Conservation (phyloP, 2,888 invertebrate genomes). For the Erebia palarica region DNA sequence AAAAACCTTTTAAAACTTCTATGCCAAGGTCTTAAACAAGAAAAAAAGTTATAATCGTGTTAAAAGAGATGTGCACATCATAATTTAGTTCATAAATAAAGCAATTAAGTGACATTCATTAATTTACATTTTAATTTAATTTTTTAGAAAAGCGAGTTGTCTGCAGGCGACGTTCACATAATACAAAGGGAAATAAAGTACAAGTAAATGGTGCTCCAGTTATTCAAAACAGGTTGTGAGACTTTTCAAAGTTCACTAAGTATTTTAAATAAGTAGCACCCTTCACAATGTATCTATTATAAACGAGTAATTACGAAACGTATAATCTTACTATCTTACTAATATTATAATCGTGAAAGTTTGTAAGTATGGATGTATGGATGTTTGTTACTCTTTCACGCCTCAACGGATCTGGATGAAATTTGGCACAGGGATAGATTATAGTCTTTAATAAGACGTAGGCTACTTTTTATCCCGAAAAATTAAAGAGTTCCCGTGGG, state of each 20-base stretch:
- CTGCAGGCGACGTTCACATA: constrained; percentile 7
- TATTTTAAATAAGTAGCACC: background rate
- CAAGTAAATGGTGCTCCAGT: background rate
- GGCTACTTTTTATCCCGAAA: too few relatives aligned
- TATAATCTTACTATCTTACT: too few relatives aligned
- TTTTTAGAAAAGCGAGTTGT: constrained; percentile 17
- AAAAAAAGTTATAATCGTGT: background rate
- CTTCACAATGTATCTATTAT: background rate
- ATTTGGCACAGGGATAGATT: too few relatives aligned
- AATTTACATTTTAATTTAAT: constrained; percentile 21
- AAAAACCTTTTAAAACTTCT: too few relatives aligned
- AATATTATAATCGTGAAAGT: too few relatives aligned
- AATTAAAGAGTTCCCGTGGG: too few relatives aligned
- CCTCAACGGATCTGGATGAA: too few relatives aligned
- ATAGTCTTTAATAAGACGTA: too few relatives aligned
- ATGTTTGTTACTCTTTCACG: too few relatives aligned
- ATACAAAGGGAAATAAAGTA: constrained; percentile 2
- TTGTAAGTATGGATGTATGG: too few relatives aligned
- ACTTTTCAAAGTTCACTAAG: constrained; percentile 1
- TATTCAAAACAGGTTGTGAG: constrained; percentile 5
- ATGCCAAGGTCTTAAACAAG: too few relatives aligned
- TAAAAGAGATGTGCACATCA: background rate
- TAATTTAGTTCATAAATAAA: constrained; percentile 9
- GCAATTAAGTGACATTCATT: constrained; percentile 16
- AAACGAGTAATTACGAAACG: too few relatives aligned